Percentiles rank a stretch among this genome's conserved stretches.
These are phyloP conservation scores for Oreochromis niloticus DNA, from an alignment of 2,113 vertebrate species.

Conservation along the genomic window DNA sequence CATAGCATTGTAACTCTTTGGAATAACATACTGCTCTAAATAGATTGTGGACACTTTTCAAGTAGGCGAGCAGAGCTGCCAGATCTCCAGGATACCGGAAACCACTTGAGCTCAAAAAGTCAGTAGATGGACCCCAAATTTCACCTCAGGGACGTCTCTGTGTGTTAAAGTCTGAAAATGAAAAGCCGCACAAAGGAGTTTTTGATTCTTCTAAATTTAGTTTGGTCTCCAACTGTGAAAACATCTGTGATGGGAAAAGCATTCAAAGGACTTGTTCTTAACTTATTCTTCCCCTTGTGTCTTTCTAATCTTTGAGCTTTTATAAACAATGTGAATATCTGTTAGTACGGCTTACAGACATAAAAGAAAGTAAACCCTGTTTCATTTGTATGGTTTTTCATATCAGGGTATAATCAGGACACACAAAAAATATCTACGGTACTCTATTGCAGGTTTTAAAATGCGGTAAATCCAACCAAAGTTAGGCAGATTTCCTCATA, in stretches of 20 bases:
- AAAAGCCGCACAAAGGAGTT: constrained; percentile 4
- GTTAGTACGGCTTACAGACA: background rate
- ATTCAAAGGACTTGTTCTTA: background rate
- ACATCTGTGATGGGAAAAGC: background rate
- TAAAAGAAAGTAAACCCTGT: background rate
- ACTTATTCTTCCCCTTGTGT: background rate
- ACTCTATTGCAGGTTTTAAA: background rate
- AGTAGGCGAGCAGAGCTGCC: background rate
- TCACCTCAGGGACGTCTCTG: constrained; percentile 54
- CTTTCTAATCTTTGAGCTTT: background rate
- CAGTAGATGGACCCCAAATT: constrained; percentile 21
- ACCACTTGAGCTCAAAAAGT: constrained; percentile 27
- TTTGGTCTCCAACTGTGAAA: background rate
- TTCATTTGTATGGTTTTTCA: background rate
- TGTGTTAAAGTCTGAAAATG: constrained; percentile 4
- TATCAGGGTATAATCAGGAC: background rate
- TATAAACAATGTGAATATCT: background rate
- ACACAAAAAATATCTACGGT: background rate
- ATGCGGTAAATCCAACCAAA: background rate
- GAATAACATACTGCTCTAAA: constrained; percentile 41
- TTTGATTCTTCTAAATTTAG: constrained; percentile 30
- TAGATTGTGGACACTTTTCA: constrained; percentile 16
- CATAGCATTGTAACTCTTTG: constrained; percentile 43
- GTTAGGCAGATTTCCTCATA: background rate
- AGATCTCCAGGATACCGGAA: constrained; percentile 59